phyloP scores from a whole-genome alignment of 2,797 vertebrate species.

The Nyctibius grandis region DNA sequence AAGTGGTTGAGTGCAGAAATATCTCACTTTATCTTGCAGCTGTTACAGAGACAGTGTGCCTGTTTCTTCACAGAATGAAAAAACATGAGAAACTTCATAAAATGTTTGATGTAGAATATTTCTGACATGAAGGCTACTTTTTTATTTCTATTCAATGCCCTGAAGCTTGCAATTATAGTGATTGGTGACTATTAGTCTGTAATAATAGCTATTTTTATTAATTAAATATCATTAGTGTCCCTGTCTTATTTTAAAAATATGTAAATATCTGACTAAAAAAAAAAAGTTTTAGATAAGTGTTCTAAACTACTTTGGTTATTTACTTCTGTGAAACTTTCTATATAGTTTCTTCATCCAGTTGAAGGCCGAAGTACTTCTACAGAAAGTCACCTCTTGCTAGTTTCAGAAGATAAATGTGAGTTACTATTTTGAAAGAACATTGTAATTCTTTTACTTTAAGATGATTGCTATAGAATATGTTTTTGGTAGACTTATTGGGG shows the following conservation, averaged over 20 bases:
- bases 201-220: not conserved
- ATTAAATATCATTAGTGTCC: not conserved
- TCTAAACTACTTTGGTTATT: not conserved
- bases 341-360: slow-evolving; percentile 87
- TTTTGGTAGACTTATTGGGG: not conserved
- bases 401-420: slow-evolving; percentile 93
- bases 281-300: not conserved
- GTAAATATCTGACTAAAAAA: not conserved
- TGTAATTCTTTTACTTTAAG: not conserved
- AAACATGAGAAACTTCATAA: not conserved
- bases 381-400: slow-evolving; percentile 86
- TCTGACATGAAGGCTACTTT: not conserved
- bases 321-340: slow-evolving; percentile 41
- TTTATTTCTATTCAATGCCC: not conserved
- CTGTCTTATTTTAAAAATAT: not conserved
- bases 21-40: not conserved
- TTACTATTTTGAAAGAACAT: not conserved
- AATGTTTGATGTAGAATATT: not conserved
- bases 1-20: not conserved
- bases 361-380: slow-evolving; percentile 68
- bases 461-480: not conserved
- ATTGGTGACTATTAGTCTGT: not conserved
- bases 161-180: not conserved
- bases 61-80: not conserved
- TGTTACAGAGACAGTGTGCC: not conserved